phyloP scores from a whole-genome alignment of 2,888 invertebrate genomes.

The Anthophora plumipes region DNA sequence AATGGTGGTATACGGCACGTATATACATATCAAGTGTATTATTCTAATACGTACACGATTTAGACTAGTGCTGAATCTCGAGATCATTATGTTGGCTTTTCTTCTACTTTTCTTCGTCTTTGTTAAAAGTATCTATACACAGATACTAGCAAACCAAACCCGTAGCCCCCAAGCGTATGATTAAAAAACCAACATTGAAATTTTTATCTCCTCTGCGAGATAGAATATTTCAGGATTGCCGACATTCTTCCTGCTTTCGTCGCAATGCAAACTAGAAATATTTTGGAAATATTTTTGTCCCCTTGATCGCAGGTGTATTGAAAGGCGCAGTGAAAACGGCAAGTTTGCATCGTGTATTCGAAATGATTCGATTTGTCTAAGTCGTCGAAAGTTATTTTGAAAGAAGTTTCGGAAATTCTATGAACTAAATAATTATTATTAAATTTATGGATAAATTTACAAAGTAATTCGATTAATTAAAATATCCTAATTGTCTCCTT shows the following conservation, averaged over 20 bases:
- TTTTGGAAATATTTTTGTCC: no score
- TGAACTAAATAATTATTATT: no score
- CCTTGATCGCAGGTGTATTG: no score
- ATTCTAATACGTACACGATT: slow-evolving; percentile 38
- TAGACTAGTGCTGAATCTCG: slow-evolving; percentile 16
- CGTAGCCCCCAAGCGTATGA: neutral
- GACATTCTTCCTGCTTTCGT: neutral
- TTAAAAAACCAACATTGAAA: slow-evolving; percentile 14
- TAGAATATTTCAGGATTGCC: neutral
- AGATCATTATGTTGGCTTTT: neutral
- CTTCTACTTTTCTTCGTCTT: neutral
- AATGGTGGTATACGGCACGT: slow-evolving; percentile 27
- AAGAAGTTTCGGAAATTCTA: no score
- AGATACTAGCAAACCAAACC: slow-evolving; percentile 6
- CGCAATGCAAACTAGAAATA: neutral
- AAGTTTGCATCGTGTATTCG: neutral
- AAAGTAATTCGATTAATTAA: no score
- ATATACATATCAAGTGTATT: slow-evolving; percentile 32
- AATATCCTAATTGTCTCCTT: neutral
- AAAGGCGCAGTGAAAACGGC: no score
- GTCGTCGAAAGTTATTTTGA: no score
- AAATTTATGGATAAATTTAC: no score
- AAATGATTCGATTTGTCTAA: neutral
- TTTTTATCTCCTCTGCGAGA: neutral
- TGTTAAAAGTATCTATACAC: slow-evolving; percentile 30